Conservation (phyloP, 2,113 vertebrate species). For the Puntigrus tetrazona region DNA sequence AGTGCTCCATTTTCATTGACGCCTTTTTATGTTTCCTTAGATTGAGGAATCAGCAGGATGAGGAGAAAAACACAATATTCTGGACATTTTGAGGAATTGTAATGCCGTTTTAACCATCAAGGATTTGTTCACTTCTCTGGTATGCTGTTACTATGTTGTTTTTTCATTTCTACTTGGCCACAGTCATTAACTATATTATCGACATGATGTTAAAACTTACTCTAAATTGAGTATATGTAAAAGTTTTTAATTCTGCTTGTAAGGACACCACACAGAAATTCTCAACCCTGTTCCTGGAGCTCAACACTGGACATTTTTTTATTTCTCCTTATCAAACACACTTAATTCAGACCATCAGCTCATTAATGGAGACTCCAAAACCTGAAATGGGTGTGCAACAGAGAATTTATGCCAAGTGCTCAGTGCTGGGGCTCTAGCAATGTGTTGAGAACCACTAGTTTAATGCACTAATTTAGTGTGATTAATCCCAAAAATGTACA, state of each 20-base stretch:
- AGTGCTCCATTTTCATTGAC: neutral
- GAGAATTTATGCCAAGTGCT: no score
- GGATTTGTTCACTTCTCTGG: neutral
- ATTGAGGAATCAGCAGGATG: neutral
- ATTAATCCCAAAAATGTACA: no score
- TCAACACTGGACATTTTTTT: no score
- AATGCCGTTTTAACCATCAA: neutral
- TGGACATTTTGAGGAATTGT: neutral
- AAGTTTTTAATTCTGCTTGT: no score
- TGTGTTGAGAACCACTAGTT: no score
- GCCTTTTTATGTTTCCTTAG: neutral
- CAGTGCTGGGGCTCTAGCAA: no score
- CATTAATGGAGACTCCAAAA: neutral
- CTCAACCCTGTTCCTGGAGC: no score
- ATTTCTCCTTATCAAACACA: no score
- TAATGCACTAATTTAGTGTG: no score
- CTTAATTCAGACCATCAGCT: neutral
- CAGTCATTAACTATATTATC: neutral
- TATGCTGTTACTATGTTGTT: neutral
- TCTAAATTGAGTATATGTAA: no score
- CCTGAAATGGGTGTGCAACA: no score
- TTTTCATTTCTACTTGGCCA: neutral
- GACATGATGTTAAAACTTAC: neutral
- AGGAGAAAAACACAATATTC: neutral
- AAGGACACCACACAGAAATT: no score